These are phyloP conservation scores for Lagorchestes hirsutus DNA, from an alignment of 2,797 vertebrate genomes.

Conservation along the genomic window DNA sequence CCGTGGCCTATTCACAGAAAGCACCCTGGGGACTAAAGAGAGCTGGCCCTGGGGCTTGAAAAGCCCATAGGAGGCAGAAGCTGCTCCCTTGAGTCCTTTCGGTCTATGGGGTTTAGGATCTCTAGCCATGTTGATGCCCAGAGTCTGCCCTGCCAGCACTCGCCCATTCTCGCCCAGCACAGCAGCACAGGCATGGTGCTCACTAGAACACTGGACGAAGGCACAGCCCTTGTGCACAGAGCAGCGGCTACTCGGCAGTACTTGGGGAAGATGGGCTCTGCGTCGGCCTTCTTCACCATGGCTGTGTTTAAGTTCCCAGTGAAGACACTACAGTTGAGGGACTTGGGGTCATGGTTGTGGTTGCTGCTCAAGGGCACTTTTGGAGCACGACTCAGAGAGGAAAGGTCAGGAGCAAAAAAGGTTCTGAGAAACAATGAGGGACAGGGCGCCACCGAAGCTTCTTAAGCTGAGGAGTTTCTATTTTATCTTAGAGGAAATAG, in stretches of 20 bases:
- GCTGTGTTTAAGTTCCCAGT: slow-evolving; percentile 97
- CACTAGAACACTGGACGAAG: slow-evolving; percentile 94
- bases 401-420: too few relatives aligned
- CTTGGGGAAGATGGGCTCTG: slow-evolving; percentile 95
- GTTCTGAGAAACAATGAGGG: too few relatives aligned
- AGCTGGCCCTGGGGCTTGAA: too few relatives aligned
- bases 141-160: slow-evolving; percentile 92
- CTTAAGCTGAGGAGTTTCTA: too few relatives aligned
- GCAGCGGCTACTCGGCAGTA: slow-evolving; percentile 94
- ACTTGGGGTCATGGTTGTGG: slow-evolving; percentile 98
- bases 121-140: slow-evolving; percentile 98
- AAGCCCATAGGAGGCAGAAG: slow-evolving; percentile 92
- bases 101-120: slow-evolving; percentile 94
- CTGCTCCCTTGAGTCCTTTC: slow-evolving; percentile 93
- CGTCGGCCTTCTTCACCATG: slow-evolving; percentile 95
- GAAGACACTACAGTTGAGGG: slow-evolving; percentile 96
- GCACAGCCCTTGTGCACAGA: slow-evolving; percentile 97
- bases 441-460: too few relatives aligned
- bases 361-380: slow-evolving; percentile 96
- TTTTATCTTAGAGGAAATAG: too few relatives aligned
- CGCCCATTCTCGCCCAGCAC: slow-evolving; percentile 94
- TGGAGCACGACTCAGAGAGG: slow-evolving; percentile 84
- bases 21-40: too few relatives aligned
- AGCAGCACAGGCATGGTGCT: slow-evolving; percentile 93
- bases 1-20: too few relatives aligned